These are phyloP conservation scores for Cyprinodon diabolis DNA, from an alignment of 2,797 vertebrate species.

Conservation along the genomic window DNA sequence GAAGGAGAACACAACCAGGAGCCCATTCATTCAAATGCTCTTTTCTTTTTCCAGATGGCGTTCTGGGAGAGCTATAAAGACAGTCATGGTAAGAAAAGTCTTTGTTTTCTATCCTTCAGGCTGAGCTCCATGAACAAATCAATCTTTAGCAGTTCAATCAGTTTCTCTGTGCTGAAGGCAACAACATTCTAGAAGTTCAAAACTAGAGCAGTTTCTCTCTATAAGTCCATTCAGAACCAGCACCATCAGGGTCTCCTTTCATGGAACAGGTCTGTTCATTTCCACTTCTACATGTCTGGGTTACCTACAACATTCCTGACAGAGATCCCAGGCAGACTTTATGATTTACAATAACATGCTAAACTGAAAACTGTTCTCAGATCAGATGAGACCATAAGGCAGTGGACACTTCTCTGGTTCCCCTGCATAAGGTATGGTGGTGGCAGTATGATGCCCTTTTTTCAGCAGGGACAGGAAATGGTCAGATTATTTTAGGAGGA, in stretches of 20 bases:
- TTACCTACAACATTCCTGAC: too few relatives aligned
- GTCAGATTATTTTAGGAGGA: too few relatives aligned
- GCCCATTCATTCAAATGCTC: background rate
- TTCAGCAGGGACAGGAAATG: too few relatives aligned
- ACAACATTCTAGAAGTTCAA: background rate
- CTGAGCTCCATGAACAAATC: background rate
- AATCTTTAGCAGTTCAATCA: too few relatives aligned
- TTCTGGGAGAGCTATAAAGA: slow-evolving; percentile 66
- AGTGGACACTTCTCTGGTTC: too few relatives aligned
- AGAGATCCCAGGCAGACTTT: too few relatives aligned
- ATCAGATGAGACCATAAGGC: too few relatives aligned
- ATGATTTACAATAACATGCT: too few relatives aligned
- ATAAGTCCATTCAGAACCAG: background rate
- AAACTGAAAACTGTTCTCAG: too few relatives aligned
- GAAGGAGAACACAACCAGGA: background rate
- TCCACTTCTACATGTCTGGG: background rate
- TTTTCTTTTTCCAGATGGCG: slow-evolving; percentile 26
- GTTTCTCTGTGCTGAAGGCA: background rate
- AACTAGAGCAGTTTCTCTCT: background rate
- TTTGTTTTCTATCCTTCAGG: background rate
- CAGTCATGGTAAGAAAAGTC: slow-evolving; percentile 64
- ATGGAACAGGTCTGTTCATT: background rate
- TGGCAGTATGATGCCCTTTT: too few relatives aligned
- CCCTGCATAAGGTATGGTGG: too few relatives aligned
- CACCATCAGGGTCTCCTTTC: background rate